A percentile compares a stretch with the other conserved stretches of the same genome.
These are phyloP conservation scores for Azemiops feae DNA, from an alignment of 2,113 vertebrate species.

Conservation along the genomic window DNA sequence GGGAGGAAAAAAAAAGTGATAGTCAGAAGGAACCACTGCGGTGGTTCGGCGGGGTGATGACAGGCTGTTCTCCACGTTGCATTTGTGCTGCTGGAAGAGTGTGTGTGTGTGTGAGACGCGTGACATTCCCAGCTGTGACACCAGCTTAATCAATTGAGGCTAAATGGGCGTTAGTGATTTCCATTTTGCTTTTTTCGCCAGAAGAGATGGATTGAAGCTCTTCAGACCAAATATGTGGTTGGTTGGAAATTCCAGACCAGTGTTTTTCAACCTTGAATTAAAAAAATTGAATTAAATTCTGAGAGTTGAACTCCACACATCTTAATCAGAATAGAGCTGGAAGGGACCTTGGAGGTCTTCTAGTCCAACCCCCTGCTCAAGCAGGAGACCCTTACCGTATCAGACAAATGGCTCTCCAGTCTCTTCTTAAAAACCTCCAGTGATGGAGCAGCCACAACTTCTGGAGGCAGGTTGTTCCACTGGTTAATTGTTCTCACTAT, in stretches of 20 bases:
- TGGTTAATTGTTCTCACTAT: no score
- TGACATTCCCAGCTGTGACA: background rate
- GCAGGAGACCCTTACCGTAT: no score
- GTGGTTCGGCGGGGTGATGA: background rate
- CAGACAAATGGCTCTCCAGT: no score
- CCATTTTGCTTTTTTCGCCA: background rate
- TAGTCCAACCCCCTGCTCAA: no score
- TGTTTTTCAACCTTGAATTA: no score
- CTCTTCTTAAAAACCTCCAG: no score
- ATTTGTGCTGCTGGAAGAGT: background rate
- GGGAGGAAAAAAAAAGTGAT: background rate
- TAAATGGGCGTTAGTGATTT: background rate
- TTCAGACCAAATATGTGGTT: fast-evolving
- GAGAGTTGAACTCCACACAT: no score
- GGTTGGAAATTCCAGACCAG: background rate
- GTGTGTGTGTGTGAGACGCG: background rate
- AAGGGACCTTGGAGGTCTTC: no score
- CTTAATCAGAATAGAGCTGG: no score
- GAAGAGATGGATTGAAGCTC: background rate
- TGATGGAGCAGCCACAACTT: no score
- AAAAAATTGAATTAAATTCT: no score
- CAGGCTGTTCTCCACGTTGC: background rate
- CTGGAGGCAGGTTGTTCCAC: no score
- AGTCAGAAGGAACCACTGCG: background rate
- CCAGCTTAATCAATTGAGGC: background rate